Evolutionary conservation across 2,113 vertebrate species (phyloP), one percentile per base, ranked within the genome.

Genomic region (Dendrocopos noguchii): DNA sequence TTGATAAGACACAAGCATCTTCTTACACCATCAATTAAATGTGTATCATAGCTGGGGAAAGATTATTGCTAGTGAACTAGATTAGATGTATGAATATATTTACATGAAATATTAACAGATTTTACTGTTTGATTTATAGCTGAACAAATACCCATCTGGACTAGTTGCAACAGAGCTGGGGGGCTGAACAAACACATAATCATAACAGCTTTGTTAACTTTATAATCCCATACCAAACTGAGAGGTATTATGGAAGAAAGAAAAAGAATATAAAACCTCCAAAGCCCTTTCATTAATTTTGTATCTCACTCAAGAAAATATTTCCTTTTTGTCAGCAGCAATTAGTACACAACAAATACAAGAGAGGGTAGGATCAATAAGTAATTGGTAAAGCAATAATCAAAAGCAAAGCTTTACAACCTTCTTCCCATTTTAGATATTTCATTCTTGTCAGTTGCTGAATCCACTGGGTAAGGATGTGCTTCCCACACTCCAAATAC

Each of bases 331-430:
- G 36, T 78, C 29, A 4, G 75, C 44, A 75, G 53, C 53, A 93
- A 90, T 88, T 83, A 61, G 17, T 56, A 77, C 21, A 72, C 27
- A 86, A 53, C 25, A 89, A 57, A 89, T 84, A 25, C 60, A 72
- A 83, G 36, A 88, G 33, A 78, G 60, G 14, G 60, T 44, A 50
- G 52, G 20, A 75, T 93, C 66, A 88, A 72, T 84, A 91, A 77
- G n/a, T 75, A 84, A 75, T 42, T 90, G 77, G 24, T 59, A 90
- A 91, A 88, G 46, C 68, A 90, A 75, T 86, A 90, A 88, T n/a
- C 16, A 64, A 93, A 93, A 76, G 21, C 53, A 84, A 90, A 87
- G 27, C 15, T 68, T 91, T 81, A 47, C 46, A 75, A 65, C 10
- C 8, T 81, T 72, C 29, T 71, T 84, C 12, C 19, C 4, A 0